Conservation (phyloP, 2,888 invertebrate species). For the Adela reaumurella region DNA sequence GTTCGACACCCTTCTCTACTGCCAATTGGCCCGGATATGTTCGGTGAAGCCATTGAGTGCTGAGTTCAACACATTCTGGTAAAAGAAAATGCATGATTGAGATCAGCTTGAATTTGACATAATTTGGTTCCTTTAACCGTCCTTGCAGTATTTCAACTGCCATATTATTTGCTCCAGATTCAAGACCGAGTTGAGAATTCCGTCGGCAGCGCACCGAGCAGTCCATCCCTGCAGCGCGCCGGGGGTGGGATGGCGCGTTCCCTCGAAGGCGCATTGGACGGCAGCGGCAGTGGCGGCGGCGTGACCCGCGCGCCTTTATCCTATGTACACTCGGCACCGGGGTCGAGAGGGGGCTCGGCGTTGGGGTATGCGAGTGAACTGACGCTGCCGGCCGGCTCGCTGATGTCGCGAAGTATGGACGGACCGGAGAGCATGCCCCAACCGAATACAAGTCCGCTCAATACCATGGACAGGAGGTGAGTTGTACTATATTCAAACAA, state of each 20-base stretch:
- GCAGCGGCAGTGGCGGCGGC: conserved; percentile 10
- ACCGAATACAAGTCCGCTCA: conserved; percentile 23
- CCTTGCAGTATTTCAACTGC: too few species aligned
- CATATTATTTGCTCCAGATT: not conserved
- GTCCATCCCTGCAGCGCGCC: conserved; percentile 24
- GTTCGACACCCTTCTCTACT: too few species aligned
- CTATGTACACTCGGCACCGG: conserved; percentile 29
- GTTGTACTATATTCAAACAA: too few species aligned
- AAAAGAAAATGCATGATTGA: too few species aligned
- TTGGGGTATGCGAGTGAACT: conserved; percentile 33
- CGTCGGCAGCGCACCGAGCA: conserved; percentile 62
- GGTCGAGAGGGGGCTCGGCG: conserved; percentile 47
- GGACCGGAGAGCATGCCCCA: conserved; percentile 44
- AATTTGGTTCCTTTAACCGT: too few species aligned
- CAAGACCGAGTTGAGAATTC: conserved; percentile 48
- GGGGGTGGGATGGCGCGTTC: conserved; percentile 10
- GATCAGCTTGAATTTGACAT: too few species aligned
- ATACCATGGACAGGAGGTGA: conserved; percentile 54
- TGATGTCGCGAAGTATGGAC: conserved; percentile 57
- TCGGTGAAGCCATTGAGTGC: too few species aligned
- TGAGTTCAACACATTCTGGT: too few species aligned
- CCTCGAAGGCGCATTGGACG: conserved; percentile 19
- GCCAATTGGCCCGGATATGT: too few species aligned
- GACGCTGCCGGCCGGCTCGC: conserved; percentile 19
- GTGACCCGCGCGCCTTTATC: conserved; percentile 17